A percentile compares a stretch with the other conserved stretches of the same genome.
These are phyloP conservation scores for Euwallacea similis DNA, from an alignment of 1,140 invertebrate genomes.

Conservation along the genomic window DNA sequence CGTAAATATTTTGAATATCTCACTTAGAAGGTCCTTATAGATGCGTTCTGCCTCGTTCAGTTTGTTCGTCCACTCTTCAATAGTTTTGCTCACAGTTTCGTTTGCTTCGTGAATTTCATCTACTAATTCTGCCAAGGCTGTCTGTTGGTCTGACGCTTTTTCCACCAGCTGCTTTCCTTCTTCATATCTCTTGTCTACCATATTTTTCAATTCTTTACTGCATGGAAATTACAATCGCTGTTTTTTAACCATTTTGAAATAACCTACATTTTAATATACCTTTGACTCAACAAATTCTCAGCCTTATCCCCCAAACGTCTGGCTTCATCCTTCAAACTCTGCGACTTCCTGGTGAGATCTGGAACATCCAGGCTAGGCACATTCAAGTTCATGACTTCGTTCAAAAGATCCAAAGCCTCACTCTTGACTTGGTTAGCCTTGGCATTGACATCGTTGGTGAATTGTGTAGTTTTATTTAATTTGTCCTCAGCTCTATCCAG, in stretches of 20 bases:
- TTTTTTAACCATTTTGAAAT: neutral
- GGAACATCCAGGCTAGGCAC: constrained; percentile 75
- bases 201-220: constrained; percentile 12
- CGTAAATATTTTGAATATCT: constrained; percentile 28
- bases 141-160: constrained; percentile 61
- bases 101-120: constrained; percentile 61
- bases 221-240: neutral
- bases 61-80: constrained; percentile 80
- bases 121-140: constrained; percentile 65
- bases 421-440: constrained; percentile 72
- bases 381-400: constrained; percentile 72
- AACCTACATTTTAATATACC: constrained; percentile 8
- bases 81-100: constrained; percentile 77
- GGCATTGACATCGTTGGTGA: constrained; percentile 70
- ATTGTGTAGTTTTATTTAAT: constrained; percentile 66
- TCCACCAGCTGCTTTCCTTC: constrained; percentile 59
- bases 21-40: constrained; percentile 79
- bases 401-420: constrained; percentile 76
- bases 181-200: constrained; percentile 46
- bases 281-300: constrained; percentile 64
- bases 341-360: constrained; percentile 68
- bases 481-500: constrained; percentile 65
- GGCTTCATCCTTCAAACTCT: constrained; percentile 60
- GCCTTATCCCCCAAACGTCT: constrained; percentile 50
- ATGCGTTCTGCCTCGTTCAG: constrained; percentile 86